A percentile compares a stretch with the other conserved stretches of the same genome.
These are phyloP conservation scores for Hartigia nigra DNA, from an alignment of 2,888 invertebrate species.

Conservation along the genomic window DNA sequence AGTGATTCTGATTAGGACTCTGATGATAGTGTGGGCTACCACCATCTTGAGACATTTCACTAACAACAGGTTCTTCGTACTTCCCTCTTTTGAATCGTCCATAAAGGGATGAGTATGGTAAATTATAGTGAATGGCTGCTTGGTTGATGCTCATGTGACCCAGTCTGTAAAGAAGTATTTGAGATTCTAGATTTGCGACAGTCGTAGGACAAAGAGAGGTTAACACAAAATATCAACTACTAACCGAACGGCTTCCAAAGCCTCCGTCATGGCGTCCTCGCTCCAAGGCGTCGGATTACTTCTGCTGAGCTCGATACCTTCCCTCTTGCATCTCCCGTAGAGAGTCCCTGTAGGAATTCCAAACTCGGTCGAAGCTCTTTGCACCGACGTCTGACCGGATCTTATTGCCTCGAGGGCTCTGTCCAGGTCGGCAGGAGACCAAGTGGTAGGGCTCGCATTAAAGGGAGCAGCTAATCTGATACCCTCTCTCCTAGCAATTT, in stretches of 20 bases:
- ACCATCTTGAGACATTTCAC: constrained; percentile 63
- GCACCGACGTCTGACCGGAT: constrained; percentile 84
- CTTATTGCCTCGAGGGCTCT: constrained; percentile 86
- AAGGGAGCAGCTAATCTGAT: constrained; percentile 90
- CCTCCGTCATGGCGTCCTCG: constrained; percentile 93
- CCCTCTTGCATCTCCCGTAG: constrained; percentile 89
- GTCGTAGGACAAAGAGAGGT: background rate
- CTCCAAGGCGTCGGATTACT: constrained; percentile 95
- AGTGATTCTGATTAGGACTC: constrained; percentile 63
- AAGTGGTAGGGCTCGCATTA: constrained; percentile 89
- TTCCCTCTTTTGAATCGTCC: constrained; percentile 90
- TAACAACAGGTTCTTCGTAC: constrained; percentile 71
- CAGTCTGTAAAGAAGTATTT: constrained; percentile 69
- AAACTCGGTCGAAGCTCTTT: constrained; percentile 86
- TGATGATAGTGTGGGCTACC: constrained; percentile 60
- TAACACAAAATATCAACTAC: constrained; percentile 21
- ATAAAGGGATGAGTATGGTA: constrained; percentile 90
- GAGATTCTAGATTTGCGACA: background rate
- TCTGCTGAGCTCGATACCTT: constrained; percentile 88
- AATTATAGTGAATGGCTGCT: constrained; percentile 90
- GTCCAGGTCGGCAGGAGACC: constrained; percentile 87
- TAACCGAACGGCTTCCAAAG: constrained; percentile 87
- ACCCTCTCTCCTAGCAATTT: constrained; percentile 90
- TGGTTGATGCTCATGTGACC: constrained; percentile 95
- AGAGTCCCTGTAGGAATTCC: constrained; percentile 91